Evolutionary conservation across 2,888 invertebrate genomes (phyloP).

Genomic region (Sphinx pinastri): DNA sequence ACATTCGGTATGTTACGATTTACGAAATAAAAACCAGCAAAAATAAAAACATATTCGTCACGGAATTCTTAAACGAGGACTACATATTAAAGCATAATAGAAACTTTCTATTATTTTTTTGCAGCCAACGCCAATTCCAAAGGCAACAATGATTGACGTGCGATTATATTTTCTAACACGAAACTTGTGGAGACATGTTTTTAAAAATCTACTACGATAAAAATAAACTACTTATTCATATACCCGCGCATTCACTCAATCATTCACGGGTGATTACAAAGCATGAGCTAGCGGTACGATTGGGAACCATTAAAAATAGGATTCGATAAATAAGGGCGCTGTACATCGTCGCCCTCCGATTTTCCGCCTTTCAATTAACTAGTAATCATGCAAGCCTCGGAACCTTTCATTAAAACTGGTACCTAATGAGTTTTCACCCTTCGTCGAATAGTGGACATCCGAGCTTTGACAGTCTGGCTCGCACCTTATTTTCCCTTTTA

Average conservation of each 20-base stretch:
- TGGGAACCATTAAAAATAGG: constrained; percentile 16
- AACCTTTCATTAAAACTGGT: constrained; percentile 80
- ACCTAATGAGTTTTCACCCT: constrained; percentile 80
- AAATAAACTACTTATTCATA: too few species aligned
- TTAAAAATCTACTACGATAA: too few species aligned
- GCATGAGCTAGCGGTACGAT: not conserved
- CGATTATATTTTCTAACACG: not conserved
- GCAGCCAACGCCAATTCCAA: not conserved
- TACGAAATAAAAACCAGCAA: not conserved
- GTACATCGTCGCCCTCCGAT: constrained; percentile 72
- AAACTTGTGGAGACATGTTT: not conserved
- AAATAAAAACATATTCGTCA: not conserved
- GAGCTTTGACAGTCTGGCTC: constrained; percentile 65
- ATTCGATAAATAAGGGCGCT: constrained; percentile 63
- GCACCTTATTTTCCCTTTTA: constrained; percentile 65
- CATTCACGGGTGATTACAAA: not conserved
- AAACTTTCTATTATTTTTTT: not conserved
- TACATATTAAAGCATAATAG: not conserved
- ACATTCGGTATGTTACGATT: not conserved
- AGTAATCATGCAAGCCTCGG: constrained; percentile 81
- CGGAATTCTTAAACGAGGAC: too few species aligned
- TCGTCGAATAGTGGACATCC: constrained; percentile 77
- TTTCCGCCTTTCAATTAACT: constrained; percentile 81
- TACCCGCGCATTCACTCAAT: too few species aligned
- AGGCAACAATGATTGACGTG: not conserved